phyloP scores from a whole-genome alignment of 2,113 vertebrate genomes.

The Gorsachius goisagi region DNA sequence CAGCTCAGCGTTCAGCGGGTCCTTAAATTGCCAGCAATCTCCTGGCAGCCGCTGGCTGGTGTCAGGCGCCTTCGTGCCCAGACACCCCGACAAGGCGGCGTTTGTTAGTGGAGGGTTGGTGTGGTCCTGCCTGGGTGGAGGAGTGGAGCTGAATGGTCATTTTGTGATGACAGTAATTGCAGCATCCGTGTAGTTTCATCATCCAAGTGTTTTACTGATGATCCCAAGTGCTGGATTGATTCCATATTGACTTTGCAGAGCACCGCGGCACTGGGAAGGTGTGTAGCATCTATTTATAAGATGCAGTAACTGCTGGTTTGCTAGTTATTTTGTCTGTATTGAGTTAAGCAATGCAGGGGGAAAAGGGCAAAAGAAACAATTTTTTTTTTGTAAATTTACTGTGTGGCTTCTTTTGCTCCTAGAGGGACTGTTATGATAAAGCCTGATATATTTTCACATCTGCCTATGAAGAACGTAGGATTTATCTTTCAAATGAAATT shows the following conservation, averaged over 20 bases:
- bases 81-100: neutral
- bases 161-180: neutral
- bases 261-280: fast-evolving
- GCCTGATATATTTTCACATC: neutral
- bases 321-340: neutral
- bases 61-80: neutral
- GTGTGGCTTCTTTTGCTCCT: neutral
- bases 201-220: neutral
- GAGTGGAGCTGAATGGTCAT: neutral
- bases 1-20: neutral
- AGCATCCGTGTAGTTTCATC: neutral
- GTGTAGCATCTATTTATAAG: neutral
- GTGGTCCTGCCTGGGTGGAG: neutral
- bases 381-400: neutral
- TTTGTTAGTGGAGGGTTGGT: neutral
- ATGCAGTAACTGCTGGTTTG: neutral
- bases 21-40: neutral
- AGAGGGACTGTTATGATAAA: neutral
- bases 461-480: neutral
- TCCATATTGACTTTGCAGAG: neutral
- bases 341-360: neutral
- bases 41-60: neutral
- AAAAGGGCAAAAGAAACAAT: neutral
- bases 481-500: conserved; percentile 31
- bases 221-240: neutral